A percentile compares a stretch with the other conserved stretches of the same genome.
phyloP scores from a whole-genome alignment of 2,797 vertebrate species.

The Spinus pinus region DNA sequence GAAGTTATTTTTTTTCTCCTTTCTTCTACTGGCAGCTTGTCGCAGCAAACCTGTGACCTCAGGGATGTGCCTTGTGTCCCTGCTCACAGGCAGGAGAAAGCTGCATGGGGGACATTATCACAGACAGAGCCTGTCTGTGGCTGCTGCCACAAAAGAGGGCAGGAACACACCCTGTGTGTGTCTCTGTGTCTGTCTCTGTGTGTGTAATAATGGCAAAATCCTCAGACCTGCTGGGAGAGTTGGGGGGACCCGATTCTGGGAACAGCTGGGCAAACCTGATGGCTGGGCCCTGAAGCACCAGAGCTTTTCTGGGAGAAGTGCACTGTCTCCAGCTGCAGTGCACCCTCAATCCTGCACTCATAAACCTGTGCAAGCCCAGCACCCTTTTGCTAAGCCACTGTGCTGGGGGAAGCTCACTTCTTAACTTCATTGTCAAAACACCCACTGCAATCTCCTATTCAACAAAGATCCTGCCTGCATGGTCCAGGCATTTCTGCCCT shows the following conservation, averaged over 20 bases:
- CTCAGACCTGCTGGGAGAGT: not conserved
- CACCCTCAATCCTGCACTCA: not conserved
- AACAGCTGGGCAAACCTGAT: not conserved
- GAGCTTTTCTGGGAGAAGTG: not conserved
- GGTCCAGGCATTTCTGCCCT: not conserved
- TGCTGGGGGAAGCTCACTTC: not conserved
- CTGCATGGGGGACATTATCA: fast-evolving
- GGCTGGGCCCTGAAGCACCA: not conserved
- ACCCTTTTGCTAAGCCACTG: not conserved
- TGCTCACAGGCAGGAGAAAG: not conserved
- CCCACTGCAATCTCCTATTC: not conserved
- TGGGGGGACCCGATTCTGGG: not conserved
- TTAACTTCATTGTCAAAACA: not conserved
- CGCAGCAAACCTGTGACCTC: fast-evolving
- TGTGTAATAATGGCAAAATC: not conserved
- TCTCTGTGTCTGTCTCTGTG: not conserved
- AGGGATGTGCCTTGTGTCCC: no score
- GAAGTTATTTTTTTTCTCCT: not conserved
- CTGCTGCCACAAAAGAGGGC: not conserved
- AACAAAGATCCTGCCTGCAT: not conserved
- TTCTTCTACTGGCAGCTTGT: not conserved
- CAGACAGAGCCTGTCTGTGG: not conserved
- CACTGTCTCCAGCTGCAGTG: not conserved
- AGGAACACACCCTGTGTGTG: not conserved
- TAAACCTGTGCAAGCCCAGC: not conserved